These are phyloP conservation scores for Nothocercus nigrocapillus DNA, from an alignment of 2,113 vertebrate genomes.

Conservation along the genomic window DNA sequence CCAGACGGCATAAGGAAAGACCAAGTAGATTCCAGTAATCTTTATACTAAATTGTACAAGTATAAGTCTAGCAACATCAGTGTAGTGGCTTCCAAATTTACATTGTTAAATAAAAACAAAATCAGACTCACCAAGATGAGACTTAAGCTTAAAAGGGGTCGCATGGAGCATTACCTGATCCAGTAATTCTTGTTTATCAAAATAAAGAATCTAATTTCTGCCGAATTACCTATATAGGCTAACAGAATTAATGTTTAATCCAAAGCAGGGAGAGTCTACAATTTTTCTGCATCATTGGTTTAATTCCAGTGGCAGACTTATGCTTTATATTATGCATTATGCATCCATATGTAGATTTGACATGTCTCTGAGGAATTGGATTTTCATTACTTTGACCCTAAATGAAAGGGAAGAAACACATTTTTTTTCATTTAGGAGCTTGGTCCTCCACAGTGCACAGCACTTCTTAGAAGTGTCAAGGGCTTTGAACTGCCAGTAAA, in stretches of 20 bases:
- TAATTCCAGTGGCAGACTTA: not conserved
- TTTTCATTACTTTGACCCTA: conserved; percentile 43
- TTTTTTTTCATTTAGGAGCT: not conserved
- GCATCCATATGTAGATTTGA: not conserved
- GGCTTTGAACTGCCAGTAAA: conserved; percentile 40
- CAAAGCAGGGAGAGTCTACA: not conserved
- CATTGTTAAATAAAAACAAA: not conserved
- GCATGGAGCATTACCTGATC: not conserved
- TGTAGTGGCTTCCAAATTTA: not conserved
- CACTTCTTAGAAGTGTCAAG: conserved; percentile 51
- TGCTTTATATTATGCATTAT: not conserved
- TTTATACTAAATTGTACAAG: not conserved
- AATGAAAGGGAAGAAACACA: not conserved
- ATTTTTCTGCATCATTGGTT: not conserved
- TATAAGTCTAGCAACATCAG: not conserved
- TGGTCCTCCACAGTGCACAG: not conserved
- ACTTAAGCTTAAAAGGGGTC: not conserved
- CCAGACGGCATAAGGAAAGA: not conserved
- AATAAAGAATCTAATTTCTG: not conserved
- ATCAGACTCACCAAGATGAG: not conserved
- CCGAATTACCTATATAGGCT: not conserved
- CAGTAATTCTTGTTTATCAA: not conserved
- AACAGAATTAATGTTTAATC: not conserved
- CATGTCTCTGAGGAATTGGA: not conserved
- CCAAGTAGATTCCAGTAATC: not conserved